Base-by-base conservation (phyloP, 2,888 invertebrate species). In the Trissolcus japonicus region DNA sequence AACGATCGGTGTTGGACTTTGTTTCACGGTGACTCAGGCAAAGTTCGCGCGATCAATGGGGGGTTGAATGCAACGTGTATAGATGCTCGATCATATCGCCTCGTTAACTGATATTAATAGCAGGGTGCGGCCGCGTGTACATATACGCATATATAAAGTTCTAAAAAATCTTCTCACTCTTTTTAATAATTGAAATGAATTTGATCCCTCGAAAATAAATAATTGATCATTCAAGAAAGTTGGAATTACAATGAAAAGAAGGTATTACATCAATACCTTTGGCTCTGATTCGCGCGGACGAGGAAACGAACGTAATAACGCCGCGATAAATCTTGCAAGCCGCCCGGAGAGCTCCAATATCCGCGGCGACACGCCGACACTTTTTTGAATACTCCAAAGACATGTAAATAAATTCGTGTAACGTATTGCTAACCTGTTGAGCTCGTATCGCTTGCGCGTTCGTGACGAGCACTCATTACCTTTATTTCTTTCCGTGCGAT, bases 51-150 rank as follows among this genome's bases (percentile, higher is more conserved):
- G 51, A 79, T 79, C 78, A 78, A 79, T 80, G 73, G 76, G 80
- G n/a, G 79, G 76, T 63, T 76, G 71, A 76, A 72, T 67, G 57
- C 78, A 78, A 71, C 63, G 65, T 75, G 77, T 66, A 72, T 76
- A 67, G 80, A 53, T 68, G 67, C 71, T 84, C 87, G 88, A 88
- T 88, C 87, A 85, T 87, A 88, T 88, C 87, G 85, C 85, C 85
- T 87, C 83, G 88, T 88, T 88, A 88, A 88, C 87, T 87, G 88
- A 88, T 88, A 88, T 88, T 88, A 88, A 88, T 88, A 88, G 88
- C 86, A 85, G 87, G 88, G 88, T 86, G 88, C 87, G 88, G 88
- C 86, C 51, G 25, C 63, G 41, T 50, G 21, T 56, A 46, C 67
- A 48, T 50, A 17, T 56, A 46, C 67, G 43, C 17, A 25, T 9